Evolutionary conservation across 1,140 invertebrate species (phyloP), one percentile per base, ranked within the genome.

Genomic region (Tetragnatha versicolor): DNA sequence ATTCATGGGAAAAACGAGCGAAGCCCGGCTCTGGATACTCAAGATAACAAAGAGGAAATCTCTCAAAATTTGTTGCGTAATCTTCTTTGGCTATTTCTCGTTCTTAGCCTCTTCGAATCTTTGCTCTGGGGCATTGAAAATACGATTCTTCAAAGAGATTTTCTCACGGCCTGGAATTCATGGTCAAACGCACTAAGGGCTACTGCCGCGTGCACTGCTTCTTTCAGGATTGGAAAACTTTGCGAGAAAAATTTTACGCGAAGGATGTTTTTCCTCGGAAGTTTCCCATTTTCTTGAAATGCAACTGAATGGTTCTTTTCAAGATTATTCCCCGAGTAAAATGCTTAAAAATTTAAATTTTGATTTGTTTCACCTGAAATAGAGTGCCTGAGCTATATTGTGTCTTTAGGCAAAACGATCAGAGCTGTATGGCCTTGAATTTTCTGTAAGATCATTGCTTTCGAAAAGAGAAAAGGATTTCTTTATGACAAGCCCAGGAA

Each of bases 91-190:
- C 60, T 25, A 63, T 42, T 63, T 4, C 20, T 25, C 20, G 14
- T 63, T 63, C 42, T 42, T 39, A 17, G 17, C 12, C 17, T 63
- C 33, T 61, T 20, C 22, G 0, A 42, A 1, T 4, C 20, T 39
- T 42, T 5, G 60, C 22, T 37, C 60, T 17, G 6, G 60, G 35
- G 60, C n/a, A 63, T 63, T 63, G 60, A 63, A 39, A 63, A 63
- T 63, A 42, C 60, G 37, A 63, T 63, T 63, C 35, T 39, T 27
- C 60, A 39, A 63, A 63, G 60, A 63, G 60, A 63, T 42, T 63
- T 58, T 63, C 60, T 63, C 60, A 63, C 60, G 35, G 60, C 25
- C 22, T 20, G 20, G 37, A 37, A 63, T 63, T 42, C 60, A 42
- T 63, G 60, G 60, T 63, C 60, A 63, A 63, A 63, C 2, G 60